phyloP scores from a whole-genome alignment of 2,797 vertebrate species.

The Liparis tanakae region DNA sequence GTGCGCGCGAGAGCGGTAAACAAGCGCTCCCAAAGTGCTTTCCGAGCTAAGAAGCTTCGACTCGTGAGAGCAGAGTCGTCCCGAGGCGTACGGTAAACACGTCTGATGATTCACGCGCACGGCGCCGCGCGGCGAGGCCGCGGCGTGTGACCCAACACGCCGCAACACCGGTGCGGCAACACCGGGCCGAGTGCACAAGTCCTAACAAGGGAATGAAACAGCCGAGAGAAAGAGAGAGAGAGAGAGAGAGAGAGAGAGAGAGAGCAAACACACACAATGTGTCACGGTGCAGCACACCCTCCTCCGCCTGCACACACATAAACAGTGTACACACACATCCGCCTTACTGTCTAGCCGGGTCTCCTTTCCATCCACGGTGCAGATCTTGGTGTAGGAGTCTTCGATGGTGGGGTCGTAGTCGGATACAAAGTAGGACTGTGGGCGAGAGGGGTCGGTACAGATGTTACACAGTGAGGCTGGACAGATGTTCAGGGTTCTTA shows the following conservation, averaged over 20 bases:
- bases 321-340: conserved; percentile 9
- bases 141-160: conserved; percentile 33
- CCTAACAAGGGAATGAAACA: conserved; percentile 69
- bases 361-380: conserved; percentile 86
- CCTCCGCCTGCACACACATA: conserved; percentile 26
- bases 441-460: conserved; percentile 19
- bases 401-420: conserved; percentile 95
- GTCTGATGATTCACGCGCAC: conserved; percentile 39
- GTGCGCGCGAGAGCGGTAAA: background rate
- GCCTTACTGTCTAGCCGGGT: conserved; percentile 90
- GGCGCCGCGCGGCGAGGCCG: conserved; percentile 30
- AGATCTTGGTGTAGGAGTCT: conserved; percentile 93
- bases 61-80: no score
- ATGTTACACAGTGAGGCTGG: no score
- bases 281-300: conserved; percentile 48
- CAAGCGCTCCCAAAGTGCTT: background rate
- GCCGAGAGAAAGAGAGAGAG: background rate
- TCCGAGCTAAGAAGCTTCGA: background rate
- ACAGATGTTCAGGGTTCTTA: no score
- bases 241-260: background rate
- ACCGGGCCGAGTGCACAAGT: conserved; percentile 58
- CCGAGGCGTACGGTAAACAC: background rate
- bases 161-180: conserved; percentile 8
- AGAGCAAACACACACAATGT: conserved; percentile 39
- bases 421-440: conserved; percentile 93